phyloP scores from a whole-genome alignment of 37 sponge, comb jelly and placozoan species.

The Halichondria panicea region DNA sequence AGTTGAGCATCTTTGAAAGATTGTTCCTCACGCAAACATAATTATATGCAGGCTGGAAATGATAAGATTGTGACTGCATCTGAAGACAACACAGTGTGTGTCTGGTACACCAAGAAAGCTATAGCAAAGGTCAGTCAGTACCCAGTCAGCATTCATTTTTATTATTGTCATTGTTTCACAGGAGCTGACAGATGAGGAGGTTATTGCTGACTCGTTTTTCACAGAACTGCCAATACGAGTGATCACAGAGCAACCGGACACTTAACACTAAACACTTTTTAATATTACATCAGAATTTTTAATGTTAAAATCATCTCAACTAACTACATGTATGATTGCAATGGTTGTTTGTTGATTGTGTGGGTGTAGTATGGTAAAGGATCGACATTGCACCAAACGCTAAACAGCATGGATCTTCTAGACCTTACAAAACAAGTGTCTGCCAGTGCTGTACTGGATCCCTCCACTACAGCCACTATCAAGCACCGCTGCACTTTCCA shows the following conservation, averaged over 20 bases:
- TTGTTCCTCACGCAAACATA: not conserved
- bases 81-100: slow-evolving; percentile 61
- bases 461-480: no score
- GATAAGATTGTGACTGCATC: slow-evolving; percentile 45
- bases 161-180: no score
- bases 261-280: not conserved
- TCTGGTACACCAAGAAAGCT: slow-evolving; percentile 61
- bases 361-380: no score
- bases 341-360: no score
- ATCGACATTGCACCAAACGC: not conserved
- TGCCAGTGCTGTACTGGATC: not conserved
- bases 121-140: not conserved
- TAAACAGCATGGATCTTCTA: no score
- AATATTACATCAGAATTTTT: no score
- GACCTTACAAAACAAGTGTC: no score
- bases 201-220: not conserved
- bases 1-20: not conserved
- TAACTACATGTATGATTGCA: no score
- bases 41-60: slow-evolving; percentile 18
- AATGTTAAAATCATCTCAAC: no score
- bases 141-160: no score
- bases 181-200: not conserved
- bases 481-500: slow-evolving; percentile 57
- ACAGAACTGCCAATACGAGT: not conserved
- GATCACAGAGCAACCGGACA: not conserved